These are phyloP conservation scores for Piaya cayana DNA, from an alignment of 2,113 vertebrate species.

Conservation along the genomic window DNA sequence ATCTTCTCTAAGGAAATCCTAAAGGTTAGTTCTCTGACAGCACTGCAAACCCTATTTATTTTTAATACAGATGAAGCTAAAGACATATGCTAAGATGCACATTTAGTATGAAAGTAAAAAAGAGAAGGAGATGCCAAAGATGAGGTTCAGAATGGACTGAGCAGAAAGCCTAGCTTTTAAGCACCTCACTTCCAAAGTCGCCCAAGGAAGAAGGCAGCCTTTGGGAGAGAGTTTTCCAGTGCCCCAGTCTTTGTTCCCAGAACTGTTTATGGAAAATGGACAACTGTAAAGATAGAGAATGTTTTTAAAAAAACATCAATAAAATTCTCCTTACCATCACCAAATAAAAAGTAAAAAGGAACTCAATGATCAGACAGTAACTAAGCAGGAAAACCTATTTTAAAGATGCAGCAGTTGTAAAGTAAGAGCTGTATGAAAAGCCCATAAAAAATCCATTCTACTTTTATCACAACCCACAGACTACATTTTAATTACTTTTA, in stretches of 20 bases:
- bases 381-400: neutral
- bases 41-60: neutral
- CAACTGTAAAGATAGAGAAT: conserved; percentile 37
- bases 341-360: neutral
- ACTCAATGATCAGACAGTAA: neutral
- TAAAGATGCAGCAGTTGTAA: neutral
- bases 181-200: conserved; percentile 59
- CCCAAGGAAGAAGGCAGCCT: conserved; percentile 55
- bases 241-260: conserved; percentile 34
- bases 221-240: conserved; percentile 59
- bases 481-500: neutral
- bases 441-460: neutral
- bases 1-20: neutral
- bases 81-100: neutral
- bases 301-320: neutral
- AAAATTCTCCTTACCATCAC: neutral
- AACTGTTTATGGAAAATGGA: conserved; percentile 42
- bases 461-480: neutral
- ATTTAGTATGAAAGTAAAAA: neutral
- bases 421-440: neutral
- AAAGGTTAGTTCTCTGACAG: neutral
- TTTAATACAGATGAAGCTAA: neutral
- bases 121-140: neutral
- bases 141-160: neutral
- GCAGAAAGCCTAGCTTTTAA: conserved; percentile 31